Conservation (phyloP, 2,113 vertebrate species). For the Irena cyanogastra region DNA sequence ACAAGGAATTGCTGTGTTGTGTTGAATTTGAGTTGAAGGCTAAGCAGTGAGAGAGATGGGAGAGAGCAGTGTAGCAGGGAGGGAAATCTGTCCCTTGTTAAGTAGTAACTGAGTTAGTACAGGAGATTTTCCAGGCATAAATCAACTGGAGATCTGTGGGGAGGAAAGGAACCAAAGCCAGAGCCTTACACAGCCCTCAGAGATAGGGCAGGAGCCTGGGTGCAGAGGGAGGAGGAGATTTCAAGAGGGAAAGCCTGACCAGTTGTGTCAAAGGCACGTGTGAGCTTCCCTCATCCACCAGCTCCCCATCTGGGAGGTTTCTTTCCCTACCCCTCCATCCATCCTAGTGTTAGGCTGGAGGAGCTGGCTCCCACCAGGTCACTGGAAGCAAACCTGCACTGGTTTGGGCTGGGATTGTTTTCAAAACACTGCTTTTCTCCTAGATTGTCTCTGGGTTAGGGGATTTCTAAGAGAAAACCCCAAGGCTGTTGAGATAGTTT, state of each 20-base stretch:
- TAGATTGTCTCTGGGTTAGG: background rate
- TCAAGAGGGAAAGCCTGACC: background rate
- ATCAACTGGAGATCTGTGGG: background rate
- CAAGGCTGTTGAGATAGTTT: background rate
- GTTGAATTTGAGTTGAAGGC: background rate
- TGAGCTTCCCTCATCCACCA: background rate
- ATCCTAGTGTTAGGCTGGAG: background rate
- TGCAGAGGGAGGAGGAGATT: background rate
- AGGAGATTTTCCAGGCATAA: background rate
- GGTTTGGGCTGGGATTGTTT: background rate
- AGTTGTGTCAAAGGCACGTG: background rate
- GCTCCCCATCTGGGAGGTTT: background rate
- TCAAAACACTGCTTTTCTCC: background rate
- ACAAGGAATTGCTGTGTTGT: background rate
- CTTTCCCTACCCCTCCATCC: background rate
- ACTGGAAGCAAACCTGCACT: background rate
- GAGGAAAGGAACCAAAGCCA: background rate
- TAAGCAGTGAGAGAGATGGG: background rate
- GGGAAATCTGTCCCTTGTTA: conserved; percentile 39
- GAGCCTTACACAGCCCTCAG: background rate
- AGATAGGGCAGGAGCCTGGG: background rate
- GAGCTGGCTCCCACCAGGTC: background rate
- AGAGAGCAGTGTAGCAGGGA: background rate
- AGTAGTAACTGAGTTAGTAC: background rate
- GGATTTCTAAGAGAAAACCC: background rate